Evolutionary conservation across 2,888 invertebrate genomes (phyloP), one percentile per base, ranked within the genome.

Genomic region (Drosophila emarginata): DNA sequence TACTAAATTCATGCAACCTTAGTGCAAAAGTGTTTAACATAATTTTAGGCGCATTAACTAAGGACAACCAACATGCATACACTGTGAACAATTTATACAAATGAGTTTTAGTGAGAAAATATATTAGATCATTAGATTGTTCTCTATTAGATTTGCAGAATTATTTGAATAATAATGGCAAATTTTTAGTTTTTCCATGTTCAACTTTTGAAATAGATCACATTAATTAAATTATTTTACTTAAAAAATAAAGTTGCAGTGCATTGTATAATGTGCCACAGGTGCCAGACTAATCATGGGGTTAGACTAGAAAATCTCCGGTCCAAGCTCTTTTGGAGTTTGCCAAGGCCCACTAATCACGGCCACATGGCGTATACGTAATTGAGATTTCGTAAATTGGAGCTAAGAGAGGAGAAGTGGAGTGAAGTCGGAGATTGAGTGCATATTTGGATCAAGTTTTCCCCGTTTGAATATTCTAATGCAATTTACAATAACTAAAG

Each of bases 41-140:
- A 60, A 87, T 82, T 85, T 87, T 73, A 69, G 83, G 39, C 72
- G 67, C 80, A 83, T 80, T 73, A 83, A 64, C 73, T 39, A n/a
- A 37, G 4, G 1, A n/a, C 37, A 7, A 37, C 4, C n/a, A n/a
- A 37, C 37, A 37, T 9, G 11, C 26, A 32, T 37, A n/a, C 37
- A 37, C 37, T 37, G n/a, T n/a, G 4, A 37, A 37, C 3, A 37
- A 37, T 37, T 37, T 2, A n/a, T n/a, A n/a, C n/a, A n/a, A n/a
- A n/a, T n/a, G n/a, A n/a, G n/a, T n/a, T n/a, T n/a, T n/a, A n/a
- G n/a, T n/a, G n/a, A n/a, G n/a, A n/a, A n/a, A n/a, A n/a, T n/a
- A n/a, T n/a, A n/a, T n/a, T n/a, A n/a, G n/a, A n/a, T n/a, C n/a
- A n/a, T n/a, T n/a, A n/a, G n/a, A n/a, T n/a, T n/a, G n/a, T n/a